A percentile compares a stretch with the other conserved stretches of the same genome.
Conservation (phyloP, 2,797 vertebrate genomes). For the Dendrocincla tyrannina region DNA sequence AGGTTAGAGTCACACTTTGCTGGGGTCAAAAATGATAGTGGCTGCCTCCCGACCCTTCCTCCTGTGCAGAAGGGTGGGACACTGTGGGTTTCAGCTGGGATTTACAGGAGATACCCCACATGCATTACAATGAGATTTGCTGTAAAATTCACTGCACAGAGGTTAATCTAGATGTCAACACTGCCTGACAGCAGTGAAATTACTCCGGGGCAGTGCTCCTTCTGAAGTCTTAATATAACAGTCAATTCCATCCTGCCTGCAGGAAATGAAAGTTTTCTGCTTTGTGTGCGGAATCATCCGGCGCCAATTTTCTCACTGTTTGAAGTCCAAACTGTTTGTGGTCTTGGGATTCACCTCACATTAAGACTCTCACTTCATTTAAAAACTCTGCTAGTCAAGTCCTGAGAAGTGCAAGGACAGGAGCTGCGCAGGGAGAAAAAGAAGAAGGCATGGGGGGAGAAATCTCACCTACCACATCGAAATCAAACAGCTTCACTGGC, state of each 20-base stretch:
- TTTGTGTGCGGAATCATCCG: slow-evolving; percentile 76
- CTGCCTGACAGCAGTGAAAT: slow-evolving; percentile 84
- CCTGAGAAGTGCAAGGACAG: slow-evolving; percentile 13
- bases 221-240: slow-evolving; percentile 84
- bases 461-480: background rate
- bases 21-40: slow-evolving; percentile 19
- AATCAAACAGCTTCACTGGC: background rate
- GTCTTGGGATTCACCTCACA: slow-evolving; percentile 74
- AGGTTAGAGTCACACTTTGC: slow-evolving; percentile 12
- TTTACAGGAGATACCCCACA: slow-evolving; percentile 60
- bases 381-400: slow-evolving; percentile 54
- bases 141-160: slow-evolving; percentile 80
- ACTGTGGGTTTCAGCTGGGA: slow-evolving; percentile 42
- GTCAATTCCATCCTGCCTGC: slow-evolving; percentile 80
- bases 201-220: slow-evolving; percentile 81
- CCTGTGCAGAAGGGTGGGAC: slow-evolving; percentile 33
- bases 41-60: slow-evolving; percentile 14
- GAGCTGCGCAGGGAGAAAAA: background rate
- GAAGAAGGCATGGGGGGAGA: background rate
- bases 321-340: slow-evolving; percentile 78
- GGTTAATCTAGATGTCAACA: slow-evolving; percentile 93
- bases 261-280: slow-evolving; percentile 81
- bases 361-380: slow-evolving; percentile 66
- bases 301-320: slow-evolving; percentile 77
- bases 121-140: slow-evolving; percentile 86